Evolutionary conservation across 1,140 invertebrate genomes (phyloP).

Genomic region (Gryllus bimaculatus): DNA sequence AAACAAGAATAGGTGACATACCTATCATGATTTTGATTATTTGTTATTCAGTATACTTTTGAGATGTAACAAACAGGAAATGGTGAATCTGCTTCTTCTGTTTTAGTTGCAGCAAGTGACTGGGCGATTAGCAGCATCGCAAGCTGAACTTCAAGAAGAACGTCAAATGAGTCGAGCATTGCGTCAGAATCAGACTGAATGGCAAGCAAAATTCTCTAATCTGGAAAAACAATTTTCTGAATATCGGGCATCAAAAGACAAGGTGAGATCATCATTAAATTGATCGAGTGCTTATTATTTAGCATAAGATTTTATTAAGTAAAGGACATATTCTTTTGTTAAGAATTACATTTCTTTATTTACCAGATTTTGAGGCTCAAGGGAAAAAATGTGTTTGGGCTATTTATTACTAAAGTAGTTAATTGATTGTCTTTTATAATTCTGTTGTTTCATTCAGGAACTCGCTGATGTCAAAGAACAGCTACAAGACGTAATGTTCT

Average conservation of each 20-base stretch:
- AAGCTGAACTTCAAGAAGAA: constrained; percentile 66
- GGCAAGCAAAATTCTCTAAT: constrained; percentile 56
- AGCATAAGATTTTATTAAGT: too few species aligned
- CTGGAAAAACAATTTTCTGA: constrained; percentile 53
- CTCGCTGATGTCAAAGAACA: constrained; percentile 80
- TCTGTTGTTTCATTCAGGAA: constrained; percentile 39
- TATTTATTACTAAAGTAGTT: neutral
- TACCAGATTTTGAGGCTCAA: too few species aligned
- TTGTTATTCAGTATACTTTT: neutral
- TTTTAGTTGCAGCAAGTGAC: constrained; percentile 25
- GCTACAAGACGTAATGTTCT: constrained; percentile 92
- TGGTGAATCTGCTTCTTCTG: constrained; percentile 8
- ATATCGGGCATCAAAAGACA: constrained; percentile 45
- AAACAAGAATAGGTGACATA: too few species aligned
- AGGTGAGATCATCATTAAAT: constrained; percentile 28
- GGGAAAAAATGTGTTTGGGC: too few species aligned
- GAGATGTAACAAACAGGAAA: neutral
- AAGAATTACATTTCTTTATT: too few species aligned
- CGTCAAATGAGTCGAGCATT: constrained; percentile 64
- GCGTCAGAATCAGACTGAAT: constrained; percentile 64
- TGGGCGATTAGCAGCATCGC: constrained; percentile 41
- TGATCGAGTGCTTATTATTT: too few species aligned
- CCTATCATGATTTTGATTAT: neutral
- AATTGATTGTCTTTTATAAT: neutral
- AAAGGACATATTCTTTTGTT: too few species aligned